Evolutionary conservation across 2,797 vertebrate genomes (phyloP).

Genomic region (Phaenicophaeus curvirostris): DNA sequence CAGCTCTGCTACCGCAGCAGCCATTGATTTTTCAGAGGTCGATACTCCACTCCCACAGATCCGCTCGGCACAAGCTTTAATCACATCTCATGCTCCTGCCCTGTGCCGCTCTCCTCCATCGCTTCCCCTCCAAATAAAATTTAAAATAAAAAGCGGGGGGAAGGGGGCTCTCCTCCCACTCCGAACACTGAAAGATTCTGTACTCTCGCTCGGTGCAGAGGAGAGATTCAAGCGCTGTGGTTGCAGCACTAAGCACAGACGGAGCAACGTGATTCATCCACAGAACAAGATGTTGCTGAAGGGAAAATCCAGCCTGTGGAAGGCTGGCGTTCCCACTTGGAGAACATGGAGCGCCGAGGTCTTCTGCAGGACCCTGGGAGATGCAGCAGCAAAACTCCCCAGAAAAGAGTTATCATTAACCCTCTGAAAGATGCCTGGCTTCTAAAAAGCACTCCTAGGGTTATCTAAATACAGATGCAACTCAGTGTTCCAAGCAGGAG

Average conservation of each 20-base stretch:
- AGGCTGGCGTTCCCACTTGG: background rate
- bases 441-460: background rate
- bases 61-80: constrained; percentile 77
- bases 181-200: background rate
- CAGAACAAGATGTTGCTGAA: constrained; percentile 38
- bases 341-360: background rate
- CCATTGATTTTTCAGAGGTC: constrained; percentile 80
- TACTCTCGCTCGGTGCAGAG: background rate
- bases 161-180: background rate
- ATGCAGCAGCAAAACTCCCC: background rate
- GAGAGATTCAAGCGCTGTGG: constrained; percentile 19
- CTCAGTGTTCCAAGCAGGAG: background rate
- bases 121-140: constrained; percentile 41
- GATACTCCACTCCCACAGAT: constrained; percentile 79
- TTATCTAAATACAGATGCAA: background rate
- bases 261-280: constrained; percentile 15
- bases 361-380: background rate
- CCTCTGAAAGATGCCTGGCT: background rate
- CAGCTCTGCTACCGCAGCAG: constrained; percentile 69
- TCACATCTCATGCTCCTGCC: constrained; percentile 75
- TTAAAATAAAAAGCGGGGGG: background rate
- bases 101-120: constrained; percentile 46
- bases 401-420: background rate
- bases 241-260: constrained; percentile 10
- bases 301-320: background rate